phyloP scores from a whole-genome alignment of 2,113 vertebrate species.

The Saguinus imperator region DNA sequence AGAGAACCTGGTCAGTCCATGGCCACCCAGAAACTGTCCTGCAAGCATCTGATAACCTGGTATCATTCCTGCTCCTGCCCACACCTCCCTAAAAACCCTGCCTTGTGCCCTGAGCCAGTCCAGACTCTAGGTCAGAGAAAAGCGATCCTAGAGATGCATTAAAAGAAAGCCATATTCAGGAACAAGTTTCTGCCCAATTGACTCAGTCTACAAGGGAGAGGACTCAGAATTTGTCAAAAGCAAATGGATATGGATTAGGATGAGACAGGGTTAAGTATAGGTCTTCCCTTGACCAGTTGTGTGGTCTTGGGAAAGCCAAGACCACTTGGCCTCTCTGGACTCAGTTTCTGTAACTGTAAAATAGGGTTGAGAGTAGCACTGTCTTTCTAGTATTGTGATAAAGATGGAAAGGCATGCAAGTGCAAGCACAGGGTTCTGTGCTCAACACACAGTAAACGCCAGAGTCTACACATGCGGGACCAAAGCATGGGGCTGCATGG shows the following conservation, averaged over 20 bases:
- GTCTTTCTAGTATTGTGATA: background rate
- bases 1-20: background rate
- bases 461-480: background rate
- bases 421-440: background rate
- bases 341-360: background rate
- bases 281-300: background rate
- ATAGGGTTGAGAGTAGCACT: background rate
- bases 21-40: background rate
- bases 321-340: background rate
- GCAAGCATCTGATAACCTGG: background rate
- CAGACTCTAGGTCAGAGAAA: background rate
- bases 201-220: background rate
- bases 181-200: background rate
- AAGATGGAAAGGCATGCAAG: background rate
- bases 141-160: background rate
- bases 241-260: background rate
- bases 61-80: background rate
- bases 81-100: background rate
- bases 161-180: background rate
- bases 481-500: background rate
- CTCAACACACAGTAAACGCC: rapidly evolving
- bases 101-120: background rate
- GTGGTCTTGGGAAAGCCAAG: background rate
- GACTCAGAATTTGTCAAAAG: background rate
- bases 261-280: background rate